A percentile compares a stretch with the other conserved stretches of the same genome.
Conservation (phyloP, 2,888 invertebrate species). For the Alentia gelatinosa region DNA sequence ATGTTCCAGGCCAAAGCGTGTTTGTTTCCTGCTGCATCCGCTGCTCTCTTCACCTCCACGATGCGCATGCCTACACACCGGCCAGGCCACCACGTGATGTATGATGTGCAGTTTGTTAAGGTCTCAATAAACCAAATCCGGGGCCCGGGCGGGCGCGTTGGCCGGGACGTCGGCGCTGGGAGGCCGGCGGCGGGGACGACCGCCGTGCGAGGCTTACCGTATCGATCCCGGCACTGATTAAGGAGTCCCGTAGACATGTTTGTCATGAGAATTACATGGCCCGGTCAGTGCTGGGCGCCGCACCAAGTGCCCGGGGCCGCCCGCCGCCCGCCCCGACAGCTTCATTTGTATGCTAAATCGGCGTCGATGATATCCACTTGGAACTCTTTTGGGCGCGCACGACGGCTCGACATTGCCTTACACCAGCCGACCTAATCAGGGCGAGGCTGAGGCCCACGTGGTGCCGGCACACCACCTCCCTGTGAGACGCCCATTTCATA, state of each 20-base stretch:
- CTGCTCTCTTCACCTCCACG: neutral
- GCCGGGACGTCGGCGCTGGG: neutral
- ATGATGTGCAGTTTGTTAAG: neutral
- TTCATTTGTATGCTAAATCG: neutral
- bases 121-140: slow-evolving; percentile 10
- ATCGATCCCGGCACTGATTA: neutral
- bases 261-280: slow-evolving; percentile 22
- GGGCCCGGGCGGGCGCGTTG: neutral
- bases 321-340: neutral
- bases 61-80: neutral
- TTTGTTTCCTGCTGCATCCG: too few species aligned
- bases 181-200: neutral
- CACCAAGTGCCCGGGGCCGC: neutral
- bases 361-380: neutral
- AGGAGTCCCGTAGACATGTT: neutral
- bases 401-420: neutral
- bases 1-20: too few species aligned
- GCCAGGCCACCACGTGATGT: neutral
- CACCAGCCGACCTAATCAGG: neutral
- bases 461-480: neutral
- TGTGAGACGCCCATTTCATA: neutral
- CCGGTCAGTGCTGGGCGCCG: neutral
- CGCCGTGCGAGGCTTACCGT: neutral
- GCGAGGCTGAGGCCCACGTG: neutral
- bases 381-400: neutral